Base-by-base conservation (phyloP, 2,113 vertebrate species). In the Colossoma macropomum region DNA sequence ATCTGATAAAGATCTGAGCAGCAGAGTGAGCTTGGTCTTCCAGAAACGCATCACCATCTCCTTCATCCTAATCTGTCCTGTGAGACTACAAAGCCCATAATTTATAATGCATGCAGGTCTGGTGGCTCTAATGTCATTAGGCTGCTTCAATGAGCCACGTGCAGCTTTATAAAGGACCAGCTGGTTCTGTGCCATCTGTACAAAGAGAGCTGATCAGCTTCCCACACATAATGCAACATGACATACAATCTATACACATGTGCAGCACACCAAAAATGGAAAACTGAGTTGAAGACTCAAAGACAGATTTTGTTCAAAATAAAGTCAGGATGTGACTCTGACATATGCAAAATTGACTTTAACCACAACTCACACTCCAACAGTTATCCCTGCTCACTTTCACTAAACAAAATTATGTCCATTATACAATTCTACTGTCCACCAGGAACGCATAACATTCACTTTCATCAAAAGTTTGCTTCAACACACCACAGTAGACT, bases 41-140 rank as follows among this genome's bases (percentile, higher is more conserved):
- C 77, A 82, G 66, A 80, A 83, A n/a, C 28, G 63, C 77, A 87
- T 80, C 80, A 68, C 38, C 10, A 32, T 86, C 74, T 84, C 78
- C 79, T 82, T 76, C 78, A 86, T 76, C 84, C 76, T 86, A 81
- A 88, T 86, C 66, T 84, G 68, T 54, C 81, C 66, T 85, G 65
- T 70, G 80, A 81, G 77, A 85, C 86, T 81, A 87, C 78, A 88
- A 86, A 88, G 86, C n/a, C 68, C 41, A 78, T 88, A 56, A 84
- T 86, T 84, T 77, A 88, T 88, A 86, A 88, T 84, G 71, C 74
- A 88, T 88, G 86, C 69, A 76, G 75, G 81, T 83, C 86, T 88
- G 84, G 62, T 88, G 75, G 78, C 78, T 88, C 81, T 84, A 88
- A 88, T 86, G 69, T 84, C 69, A 80, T 88, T 88, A 86, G 74